These are phyloP conservation scores for Sebastes variabilis DNA, from an alignment of 2,797 vertebrate genomes.

Conservation along the genomic window DNA sequence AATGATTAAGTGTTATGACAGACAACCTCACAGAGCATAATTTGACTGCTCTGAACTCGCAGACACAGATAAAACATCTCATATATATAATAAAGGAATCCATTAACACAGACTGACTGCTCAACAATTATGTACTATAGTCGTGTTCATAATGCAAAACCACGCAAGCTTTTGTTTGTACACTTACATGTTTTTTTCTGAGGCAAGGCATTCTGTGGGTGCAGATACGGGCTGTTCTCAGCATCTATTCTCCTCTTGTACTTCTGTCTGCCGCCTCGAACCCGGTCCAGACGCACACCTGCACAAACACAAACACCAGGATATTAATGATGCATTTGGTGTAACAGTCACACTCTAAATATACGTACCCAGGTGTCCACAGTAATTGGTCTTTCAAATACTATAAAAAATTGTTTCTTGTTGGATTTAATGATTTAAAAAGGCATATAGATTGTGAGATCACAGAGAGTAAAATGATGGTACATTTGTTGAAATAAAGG, in stretches of 20 bases:
- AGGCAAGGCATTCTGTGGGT: conserved; percentile 89
- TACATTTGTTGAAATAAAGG: neutral
- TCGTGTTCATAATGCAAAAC: neutral
- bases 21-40: neutral
- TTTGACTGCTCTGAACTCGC: conserved; percentile 6
- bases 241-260: conserved; percentile 97
- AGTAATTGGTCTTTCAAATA: neutral
- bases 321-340: conserved; percentile 7
- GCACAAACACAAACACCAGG: conserved; percentile 21
- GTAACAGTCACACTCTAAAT: neutral
- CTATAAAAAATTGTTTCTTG: neutral
- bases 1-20: neutral
- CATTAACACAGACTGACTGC: neutral
- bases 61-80: neutral
- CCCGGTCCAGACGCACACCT: conserved; percentile 97
- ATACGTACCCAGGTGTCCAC: neutral
- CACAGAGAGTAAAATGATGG: neutral
- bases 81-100: neutral
- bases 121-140: neutral
- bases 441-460: neutral
- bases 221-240: conserved; percentile 93
- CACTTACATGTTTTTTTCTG: conserved; percentile 94
- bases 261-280: conserved; percentile 96
- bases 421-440: neutral
- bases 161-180: neutral